Evolutionary conservation across 2,888 invertebrate genomes (phyloP).

Genomic region (Amphipoea oculea): DNA sequence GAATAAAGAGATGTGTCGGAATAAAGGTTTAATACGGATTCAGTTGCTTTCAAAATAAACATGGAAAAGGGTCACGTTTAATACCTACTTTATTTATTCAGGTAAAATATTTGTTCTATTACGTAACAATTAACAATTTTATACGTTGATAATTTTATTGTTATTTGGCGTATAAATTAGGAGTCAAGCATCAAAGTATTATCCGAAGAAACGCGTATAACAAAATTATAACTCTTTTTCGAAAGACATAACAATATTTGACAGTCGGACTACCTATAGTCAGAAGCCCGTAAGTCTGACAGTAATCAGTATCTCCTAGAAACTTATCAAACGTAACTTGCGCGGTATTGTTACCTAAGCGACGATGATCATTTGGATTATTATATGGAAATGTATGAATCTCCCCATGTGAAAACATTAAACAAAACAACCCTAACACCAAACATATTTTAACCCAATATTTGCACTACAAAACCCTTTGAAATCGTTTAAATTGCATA

Average conservation of each 20-base stretch:
- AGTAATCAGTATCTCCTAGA: too few species aligned
- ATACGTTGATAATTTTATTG: constrained; percentile 19
- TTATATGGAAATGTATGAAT: background rate
- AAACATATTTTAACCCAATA: constrained; percentile 36
- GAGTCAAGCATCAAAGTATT: background rate
- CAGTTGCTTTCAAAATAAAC: constrained; percentile 48
- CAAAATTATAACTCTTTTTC: too few species aligned
- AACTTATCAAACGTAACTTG: too few species aligned
- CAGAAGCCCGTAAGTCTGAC: too few species aligned
- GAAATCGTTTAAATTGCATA: constrained; percentile 58
- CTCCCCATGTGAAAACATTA: background rate
- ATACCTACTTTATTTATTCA: constrained; percentile 37
- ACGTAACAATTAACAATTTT: constrained; percentile 31
- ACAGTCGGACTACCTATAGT: too few species aligned
- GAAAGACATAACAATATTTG: too few species aligned
- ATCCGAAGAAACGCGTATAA: too few species aligned
- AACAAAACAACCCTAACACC: background rate
- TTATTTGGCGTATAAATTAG: constrained; percentile 1
- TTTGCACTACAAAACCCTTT: constrained; percentile 51
- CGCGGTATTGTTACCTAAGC: too few species aligned
- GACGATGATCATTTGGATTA: too few species aligned
- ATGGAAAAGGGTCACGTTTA: constrained; percentile 41
- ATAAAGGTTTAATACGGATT: constrained; percentile 41
- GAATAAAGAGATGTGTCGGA: constrained; percentile 57
- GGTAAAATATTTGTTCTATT: constrained; percentile 30